A percentile compares a stretch with the other conserved stretches of the same genome.
phyloP scores from a whole-genome alignment of 2,113 vertebrate species.

The Campylomormyrus numenius region DNA sequence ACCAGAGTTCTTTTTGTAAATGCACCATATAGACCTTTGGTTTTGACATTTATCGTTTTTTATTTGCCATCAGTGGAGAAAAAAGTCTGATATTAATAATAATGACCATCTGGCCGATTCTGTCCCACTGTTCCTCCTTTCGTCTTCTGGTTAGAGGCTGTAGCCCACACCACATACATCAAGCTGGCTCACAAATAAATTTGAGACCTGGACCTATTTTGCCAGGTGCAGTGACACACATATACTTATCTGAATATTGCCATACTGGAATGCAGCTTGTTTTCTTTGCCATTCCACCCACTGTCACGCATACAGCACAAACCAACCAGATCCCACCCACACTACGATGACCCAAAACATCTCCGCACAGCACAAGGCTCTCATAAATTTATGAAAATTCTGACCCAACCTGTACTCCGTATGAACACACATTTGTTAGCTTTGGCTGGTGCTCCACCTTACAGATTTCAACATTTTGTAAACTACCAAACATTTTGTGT shows the following conservation, averaged over 20 bases:
- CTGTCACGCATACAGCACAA: neutral
- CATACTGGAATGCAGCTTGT: constrained; percentile 2
- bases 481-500: neutral
- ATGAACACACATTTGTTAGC: neutral
- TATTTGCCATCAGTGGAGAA: neutral
- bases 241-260: neutral
- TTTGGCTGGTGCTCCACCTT: neutral
- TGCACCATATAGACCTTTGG: neutral
- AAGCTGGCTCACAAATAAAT: neutral
- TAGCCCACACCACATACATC: constrained; percentile 9
- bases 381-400: neutral
- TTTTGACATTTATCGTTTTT: neutral
- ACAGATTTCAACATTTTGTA: neutral
- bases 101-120: neutral
- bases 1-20: neutral
- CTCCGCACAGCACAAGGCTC: neutral
- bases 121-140: neutral
- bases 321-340: neutral
- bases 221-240: neutral
- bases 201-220: neutral
- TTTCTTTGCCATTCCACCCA: neutral
- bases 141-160: neutral
- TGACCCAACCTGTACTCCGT: neutral
- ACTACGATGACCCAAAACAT: neutral
- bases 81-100: neutral